phyloP scores from a whole-genome alignment of 2,888 invertebrate species.

The Heliconius sara region DNA sequence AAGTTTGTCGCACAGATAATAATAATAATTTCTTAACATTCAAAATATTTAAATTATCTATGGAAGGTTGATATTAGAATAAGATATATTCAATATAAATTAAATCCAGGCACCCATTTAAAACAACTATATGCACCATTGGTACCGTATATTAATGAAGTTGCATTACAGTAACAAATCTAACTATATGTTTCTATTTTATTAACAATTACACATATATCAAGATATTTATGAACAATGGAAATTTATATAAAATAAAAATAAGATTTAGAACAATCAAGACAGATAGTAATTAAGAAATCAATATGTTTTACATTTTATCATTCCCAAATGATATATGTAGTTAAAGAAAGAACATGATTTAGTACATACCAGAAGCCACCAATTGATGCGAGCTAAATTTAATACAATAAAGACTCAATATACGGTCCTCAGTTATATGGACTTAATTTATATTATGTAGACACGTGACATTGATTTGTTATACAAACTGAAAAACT shows the following conservation, averaged over 20 bases:
- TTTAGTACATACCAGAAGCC: not conserved
- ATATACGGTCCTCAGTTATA: not conserved
- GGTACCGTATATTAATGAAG: not conserved
- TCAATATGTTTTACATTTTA: not conserved
- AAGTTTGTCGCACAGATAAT: slow-evolving; percentile 3
- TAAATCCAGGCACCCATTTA: slow-evolving; percentile 20
- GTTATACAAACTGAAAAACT: not conserved
- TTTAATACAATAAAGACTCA: not conserved
- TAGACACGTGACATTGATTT: too few relatives aligned
- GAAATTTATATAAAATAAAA: not conserved
- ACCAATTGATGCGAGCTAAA: too few relatives aligned
- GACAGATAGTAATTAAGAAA: not conserved
- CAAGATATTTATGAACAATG: slow-evolving; percentile 3
- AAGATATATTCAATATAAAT: slow-evolving; percentile 7
- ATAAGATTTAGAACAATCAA: not conserved
- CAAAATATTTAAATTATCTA: slow-evolving; percentile 15
- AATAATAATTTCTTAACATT: slow-evolving; percentile 20
- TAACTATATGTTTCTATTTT: slow-evolving; percentile 14
- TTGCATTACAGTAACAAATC: slow-evolving; percentile 17
- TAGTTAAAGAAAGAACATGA: not conserved
- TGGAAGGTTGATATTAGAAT: not conserved
- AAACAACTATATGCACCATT: slow-evolving; percentile 28
- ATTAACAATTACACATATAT: slow-evolving; percentile 1
- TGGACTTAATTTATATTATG: not conserved
- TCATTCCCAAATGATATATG: not conserved